Conservation (phyloP, 2,888 invertebrate genomes). For the Drosophila tripunctata region DNA sequence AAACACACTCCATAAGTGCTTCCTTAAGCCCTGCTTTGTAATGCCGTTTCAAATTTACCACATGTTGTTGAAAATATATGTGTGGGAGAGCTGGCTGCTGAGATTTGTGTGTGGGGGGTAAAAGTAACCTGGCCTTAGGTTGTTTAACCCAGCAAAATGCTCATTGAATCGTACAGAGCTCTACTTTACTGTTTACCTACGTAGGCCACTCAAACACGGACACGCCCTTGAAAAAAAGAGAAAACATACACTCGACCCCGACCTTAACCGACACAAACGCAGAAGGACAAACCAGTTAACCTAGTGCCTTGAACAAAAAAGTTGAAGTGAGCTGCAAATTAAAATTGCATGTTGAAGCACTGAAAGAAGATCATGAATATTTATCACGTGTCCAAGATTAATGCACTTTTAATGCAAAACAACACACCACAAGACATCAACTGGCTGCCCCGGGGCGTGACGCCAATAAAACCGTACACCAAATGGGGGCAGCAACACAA, state of each 20-base stretch:
- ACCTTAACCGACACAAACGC: conserved; percentile 31
- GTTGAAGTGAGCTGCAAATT: conserved; percentile 40
- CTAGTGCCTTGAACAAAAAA: neutral
- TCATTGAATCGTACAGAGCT: conserved; percentile 19
- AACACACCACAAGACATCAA: conserved; percentile 6
- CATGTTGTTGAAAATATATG: neutral
- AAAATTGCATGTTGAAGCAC: conserved; percentile 50
- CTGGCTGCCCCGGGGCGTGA: conserved; percentile 32
- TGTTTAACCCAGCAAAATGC: conserved; percentile 40
- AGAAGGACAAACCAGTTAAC: conserved; percentile 1
- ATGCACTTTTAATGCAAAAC: conserved; percentile 71
- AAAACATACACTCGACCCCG: conserved; percentile 46
- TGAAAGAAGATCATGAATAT: conserved; percentile 61
- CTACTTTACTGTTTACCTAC: conserved; percentile 44
- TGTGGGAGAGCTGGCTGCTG: conserved; percentile 1
- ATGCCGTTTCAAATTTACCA: conserved; percentile 30
- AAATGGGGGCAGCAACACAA: conserved; percentile 2
- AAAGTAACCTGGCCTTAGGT: conserved; percentile 43
- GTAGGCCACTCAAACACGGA: conserved; percentile 66
- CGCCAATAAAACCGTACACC: conserved; percentile 38
- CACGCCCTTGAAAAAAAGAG: conserved; percentile 73
- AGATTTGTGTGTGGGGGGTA: conserved; percentile 49
- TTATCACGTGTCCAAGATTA: conserved; percentile 71
- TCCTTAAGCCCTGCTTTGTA: conserved; percentile 26
- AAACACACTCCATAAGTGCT: neutral